Evolutionary conservation across 2,888 invertebrate genomes (phyloP).

Genomic region (Apantesis nais): DNA sequence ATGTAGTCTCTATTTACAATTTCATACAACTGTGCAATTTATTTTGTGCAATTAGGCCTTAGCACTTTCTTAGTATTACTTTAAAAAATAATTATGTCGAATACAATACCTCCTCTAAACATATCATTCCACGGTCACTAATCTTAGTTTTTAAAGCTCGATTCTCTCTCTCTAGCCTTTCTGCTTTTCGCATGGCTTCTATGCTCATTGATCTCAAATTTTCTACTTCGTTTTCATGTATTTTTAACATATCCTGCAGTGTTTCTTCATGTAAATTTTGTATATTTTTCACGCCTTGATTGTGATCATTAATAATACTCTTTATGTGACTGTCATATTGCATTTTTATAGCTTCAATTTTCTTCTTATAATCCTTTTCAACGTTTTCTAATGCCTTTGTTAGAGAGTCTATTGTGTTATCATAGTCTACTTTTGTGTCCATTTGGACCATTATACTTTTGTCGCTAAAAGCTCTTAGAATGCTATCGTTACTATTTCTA

Average conservation of each 20-base stretch:
- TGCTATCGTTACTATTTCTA: slow-evolving; percentile 41
- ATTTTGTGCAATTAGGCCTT: background rate
- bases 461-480: slow-evolving; percentile 45
- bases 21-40: background rate
- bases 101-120: slow-evolving; percentile 60
- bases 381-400: slow-evolving; percentile 65
- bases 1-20: no score
- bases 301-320: slow-evolving; percentile 81
- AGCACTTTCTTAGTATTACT: background rate
- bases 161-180: slow-evolving; percentile 75
- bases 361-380: slow-evolving; percentile 73
- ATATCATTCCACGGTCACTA: slow-evolving; percentile 38
- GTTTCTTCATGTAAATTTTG: slow-evolving; percentile 84
- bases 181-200: slow-evolving; percentile 76
- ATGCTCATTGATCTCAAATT: slow-evolving; percentile 77
- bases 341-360: slow-evolving; percentile 76
- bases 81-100: slow-evolving; percentile 1
- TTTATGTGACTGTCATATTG: slow-evolving; percentile 84
- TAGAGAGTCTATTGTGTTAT: slow-evolving; percentile 63
- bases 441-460: slow-evolving; percentile 60
- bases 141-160: slow-evolving; percentile 60
- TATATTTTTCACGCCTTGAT: slow-evolving; percentile 82
- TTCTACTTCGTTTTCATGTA: slow-evolving; percentile 83
- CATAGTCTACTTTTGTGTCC: slow-evolving; percentile 61
- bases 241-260: slow-evolving; percentile 74